These are phyloP conservation scores for Gallirallus australis DNA, from an alignment of 2,797 vertebrate genomes.

Conservation along the genomic window DNA sequence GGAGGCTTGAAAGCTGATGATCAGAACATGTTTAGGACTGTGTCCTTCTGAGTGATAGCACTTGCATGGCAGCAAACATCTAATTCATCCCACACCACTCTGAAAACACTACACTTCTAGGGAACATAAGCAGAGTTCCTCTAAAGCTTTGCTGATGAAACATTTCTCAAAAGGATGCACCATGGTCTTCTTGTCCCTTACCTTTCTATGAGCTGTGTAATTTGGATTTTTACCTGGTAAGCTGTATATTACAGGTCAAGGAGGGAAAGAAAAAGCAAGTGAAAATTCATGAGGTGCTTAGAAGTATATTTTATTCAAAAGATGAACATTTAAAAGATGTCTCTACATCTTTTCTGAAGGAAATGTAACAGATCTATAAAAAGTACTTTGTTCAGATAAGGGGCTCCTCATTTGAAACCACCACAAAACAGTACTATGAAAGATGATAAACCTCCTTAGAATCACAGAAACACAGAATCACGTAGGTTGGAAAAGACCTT, in stretches of 20 bases:
- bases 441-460: background rate
- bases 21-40: background rate
- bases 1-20: background rate
- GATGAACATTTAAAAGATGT: no score
- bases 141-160: background rate
- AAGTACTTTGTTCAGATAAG: background rate
- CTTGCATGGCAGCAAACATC: background rate
- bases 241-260: background rate
- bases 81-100: background rate
- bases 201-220: background rate
- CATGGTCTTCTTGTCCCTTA: background rate
- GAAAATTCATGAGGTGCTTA: background rate
- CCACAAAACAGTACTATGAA: background rate
- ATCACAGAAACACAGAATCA: no score
- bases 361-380: background rate
- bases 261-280: background rate
- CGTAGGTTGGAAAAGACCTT: no score
- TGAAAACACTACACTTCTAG: background rate
- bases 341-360: background rate
- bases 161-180: background rate
- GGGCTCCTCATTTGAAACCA: background rate
- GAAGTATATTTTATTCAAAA: background rate
- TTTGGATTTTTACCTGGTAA: background rate
- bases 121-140: background rate
- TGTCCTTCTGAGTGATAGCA: background rate